A percentile compares a stretch with the other conserved stretches of the same genome.
Evolutionary conservation across 2,888 invertebrate species (phyloP).

Genomic region (Tipula lateralis): DNA sequence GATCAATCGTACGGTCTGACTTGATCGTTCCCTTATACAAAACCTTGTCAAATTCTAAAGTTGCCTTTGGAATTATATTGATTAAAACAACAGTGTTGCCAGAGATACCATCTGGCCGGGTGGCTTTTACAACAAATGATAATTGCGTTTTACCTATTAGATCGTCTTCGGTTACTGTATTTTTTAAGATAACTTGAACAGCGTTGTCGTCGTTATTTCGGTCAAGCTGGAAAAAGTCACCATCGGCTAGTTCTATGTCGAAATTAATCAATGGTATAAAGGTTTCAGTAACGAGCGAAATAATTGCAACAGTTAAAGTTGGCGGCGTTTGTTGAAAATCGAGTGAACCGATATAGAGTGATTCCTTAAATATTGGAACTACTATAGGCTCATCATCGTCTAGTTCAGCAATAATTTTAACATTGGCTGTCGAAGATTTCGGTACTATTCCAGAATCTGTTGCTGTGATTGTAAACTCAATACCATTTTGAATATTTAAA

Average conservation of each 20-base stretch:
- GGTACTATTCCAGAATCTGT: constrained; percentile 33
- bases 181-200: background rate
- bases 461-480: constrained; percentile 38
- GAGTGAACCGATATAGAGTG: background rate
- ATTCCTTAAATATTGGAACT: background rate
- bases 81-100: constrained; percentile 26
- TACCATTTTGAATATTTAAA: constrained; percentile 35
- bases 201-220: background rate
- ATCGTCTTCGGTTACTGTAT: background rate
- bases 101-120: background rate
- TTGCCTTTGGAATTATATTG: background rate
- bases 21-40: background rate
- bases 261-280: background rate
- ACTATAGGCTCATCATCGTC: background rate
- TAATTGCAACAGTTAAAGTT: background rate
- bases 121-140: background rate
- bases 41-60: background rate
- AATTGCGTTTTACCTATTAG: background rate
- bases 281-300: background rate
- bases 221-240: background rate
- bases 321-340: background rate
- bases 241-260: background rate
- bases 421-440: background rate
- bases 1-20: background rate
- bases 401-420: background rate